Percentiles rank a stretch among this genome's conserved stretches.
Conservation (phyloP, 2,113 vertebrate species). For the Urocynchramus pylzowi region DNA sequence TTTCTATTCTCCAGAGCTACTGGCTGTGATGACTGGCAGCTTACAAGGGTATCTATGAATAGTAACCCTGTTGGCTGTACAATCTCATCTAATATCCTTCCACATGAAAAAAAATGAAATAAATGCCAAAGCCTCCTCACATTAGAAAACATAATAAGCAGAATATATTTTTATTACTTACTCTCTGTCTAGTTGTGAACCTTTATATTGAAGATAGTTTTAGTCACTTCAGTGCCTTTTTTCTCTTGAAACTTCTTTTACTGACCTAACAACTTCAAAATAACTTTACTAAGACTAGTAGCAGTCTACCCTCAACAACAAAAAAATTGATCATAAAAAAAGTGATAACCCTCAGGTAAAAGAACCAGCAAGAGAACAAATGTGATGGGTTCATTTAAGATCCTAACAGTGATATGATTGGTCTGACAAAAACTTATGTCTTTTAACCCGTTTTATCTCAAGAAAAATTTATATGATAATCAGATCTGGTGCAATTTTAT, state of each 20-base stretch:
- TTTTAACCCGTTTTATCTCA: not conserved
- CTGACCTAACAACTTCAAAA: not conserved
- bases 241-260: not conserved
- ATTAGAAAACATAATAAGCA: not conserved
- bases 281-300: not conserved
- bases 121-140: not conserved
- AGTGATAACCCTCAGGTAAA: not conserved
- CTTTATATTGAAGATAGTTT: not conserved
- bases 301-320: not conserved
- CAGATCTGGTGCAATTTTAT: not conserved
- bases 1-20: not conserved
- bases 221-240: not conserved
- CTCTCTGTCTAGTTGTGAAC: not conserved
- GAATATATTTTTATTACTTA: not conserved
- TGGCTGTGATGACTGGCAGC: not conserved
- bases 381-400: not conserved
- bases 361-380: not conserved
- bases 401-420: not conserved
- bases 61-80: not conserved
- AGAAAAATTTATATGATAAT: constrained; percentile 38
- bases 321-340: not conserved
- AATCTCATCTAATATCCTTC: not conserved
- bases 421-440: not conserved
- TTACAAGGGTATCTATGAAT: not conserved
- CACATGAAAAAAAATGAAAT: not conserved